phyloP scores from a whole-genome alignment of 2,797 vertebrate species.

The Pseudotriccus pelzelni region DNA sequence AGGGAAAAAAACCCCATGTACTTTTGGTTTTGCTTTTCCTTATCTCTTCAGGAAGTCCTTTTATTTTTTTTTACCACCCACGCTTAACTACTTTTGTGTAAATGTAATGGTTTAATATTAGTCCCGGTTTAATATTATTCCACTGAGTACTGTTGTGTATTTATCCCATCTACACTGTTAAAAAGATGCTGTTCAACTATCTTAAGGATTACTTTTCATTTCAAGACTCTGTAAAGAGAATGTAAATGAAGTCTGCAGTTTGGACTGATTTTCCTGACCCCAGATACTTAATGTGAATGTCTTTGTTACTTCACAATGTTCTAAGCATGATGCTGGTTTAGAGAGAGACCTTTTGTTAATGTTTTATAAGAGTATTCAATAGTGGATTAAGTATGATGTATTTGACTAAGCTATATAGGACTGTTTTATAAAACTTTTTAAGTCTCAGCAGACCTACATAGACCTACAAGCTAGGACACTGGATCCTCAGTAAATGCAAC shows the following conservation, averaged over 20 bases:
- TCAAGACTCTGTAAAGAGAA: neutral
- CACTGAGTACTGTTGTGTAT: neutral
- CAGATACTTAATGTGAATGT: neutral
- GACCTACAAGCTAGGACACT: neutral
- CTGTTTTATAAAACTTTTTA: neutral
- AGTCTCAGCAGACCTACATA: neutral
- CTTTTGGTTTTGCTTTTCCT: neutral
- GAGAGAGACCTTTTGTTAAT: neutral
- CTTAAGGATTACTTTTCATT: neutral
- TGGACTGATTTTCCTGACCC: neutral
- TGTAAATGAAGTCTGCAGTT: neutral
- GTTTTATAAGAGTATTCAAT: neutral
- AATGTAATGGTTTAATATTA: conserved; percentile 10
- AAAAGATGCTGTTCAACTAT: neutral
- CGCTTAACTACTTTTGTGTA: neutral
- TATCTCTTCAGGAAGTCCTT: conserved; percentile 12
- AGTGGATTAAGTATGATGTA: neutral
- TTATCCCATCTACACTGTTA: neutral
- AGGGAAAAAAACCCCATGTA: neutral
- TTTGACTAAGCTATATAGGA: neutral
- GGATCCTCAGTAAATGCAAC: neutral
- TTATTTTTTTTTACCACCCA: neutral
- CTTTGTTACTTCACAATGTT: neutral
- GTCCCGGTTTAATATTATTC: neutral
- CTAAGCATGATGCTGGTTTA: neutral